phyloP scores from a whole-genome alignment of 2,113 vertebrate species.

The Mugil cephalus region DNA sequence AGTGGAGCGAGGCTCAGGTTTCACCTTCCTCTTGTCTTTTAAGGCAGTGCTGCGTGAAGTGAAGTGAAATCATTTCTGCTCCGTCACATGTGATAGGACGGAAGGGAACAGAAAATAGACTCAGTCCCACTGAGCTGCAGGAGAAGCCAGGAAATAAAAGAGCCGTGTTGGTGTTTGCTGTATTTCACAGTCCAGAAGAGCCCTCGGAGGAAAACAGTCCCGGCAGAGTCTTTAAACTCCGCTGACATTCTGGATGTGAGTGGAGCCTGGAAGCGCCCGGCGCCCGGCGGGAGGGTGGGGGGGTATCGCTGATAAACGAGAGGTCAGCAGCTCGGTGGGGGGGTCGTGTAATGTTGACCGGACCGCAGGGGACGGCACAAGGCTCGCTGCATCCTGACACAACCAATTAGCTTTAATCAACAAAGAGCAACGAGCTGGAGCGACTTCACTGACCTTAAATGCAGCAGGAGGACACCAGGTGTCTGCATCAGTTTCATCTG shows the following conservation, averaged over 20 bases:
- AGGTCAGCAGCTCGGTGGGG: conserved; percentile 26
- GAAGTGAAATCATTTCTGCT: conserved; percentile 12
- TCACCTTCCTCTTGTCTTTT: background rate
- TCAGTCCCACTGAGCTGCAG: conserved; percentile 1
- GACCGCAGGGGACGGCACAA: background rate
- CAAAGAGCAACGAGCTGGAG: background rate
- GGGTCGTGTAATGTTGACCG: conserved; percentile 13
- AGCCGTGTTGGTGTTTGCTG: background rate
- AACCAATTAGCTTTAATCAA: conserved; percentile 9
- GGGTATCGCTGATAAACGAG: conserved; percentile 55
- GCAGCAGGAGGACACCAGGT: background rate
- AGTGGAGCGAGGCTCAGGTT: background rate
- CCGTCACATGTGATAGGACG: conserved; percentile 3
- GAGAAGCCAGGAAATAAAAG: background rate
- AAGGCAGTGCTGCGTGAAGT: background rate
- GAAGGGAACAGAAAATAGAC: background rate
- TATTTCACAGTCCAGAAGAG: conserved; percentile 46
- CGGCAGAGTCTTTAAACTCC: conserved; percentile 43
- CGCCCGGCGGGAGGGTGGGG: conserved; percentile 48
- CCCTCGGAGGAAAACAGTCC: conserved; percentile 16
- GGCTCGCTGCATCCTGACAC: conserved; percentile 15
- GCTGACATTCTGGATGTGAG: conserved; percentile 40
- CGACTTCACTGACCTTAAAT: conserved; percentile 5
- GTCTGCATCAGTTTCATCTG: conserved; percentile 11
- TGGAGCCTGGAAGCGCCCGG: conserved; percentile 9